phyloP scores from a whole-genome alignment of 2,113 vertebrate genomes.

The Marcusenius ussheri region DNA sequence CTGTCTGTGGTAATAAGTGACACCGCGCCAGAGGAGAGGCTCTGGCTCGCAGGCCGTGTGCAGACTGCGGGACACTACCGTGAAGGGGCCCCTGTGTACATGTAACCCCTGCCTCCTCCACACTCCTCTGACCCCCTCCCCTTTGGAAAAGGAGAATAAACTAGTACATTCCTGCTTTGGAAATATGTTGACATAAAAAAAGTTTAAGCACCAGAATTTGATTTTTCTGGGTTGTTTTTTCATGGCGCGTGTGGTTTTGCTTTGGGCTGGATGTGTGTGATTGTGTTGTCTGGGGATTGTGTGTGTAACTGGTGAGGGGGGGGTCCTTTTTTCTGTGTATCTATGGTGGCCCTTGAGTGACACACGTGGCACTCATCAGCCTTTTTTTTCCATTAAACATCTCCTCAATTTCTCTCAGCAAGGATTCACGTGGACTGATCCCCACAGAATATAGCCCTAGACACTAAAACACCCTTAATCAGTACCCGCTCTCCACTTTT shows the following conservation, averaged over 20 bases:
- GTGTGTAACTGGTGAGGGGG: background rate
- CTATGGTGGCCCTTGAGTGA: background rate
- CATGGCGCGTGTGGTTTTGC: slow-evolving; percentile 37
- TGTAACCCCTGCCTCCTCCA: background rate
- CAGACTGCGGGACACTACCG: slow-evolving; percentile 57
- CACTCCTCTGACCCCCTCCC: slow-evolving; percentile 23
- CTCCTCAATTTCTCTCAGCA: slow-evolving; percentile 37
- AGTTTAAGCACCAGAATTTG: slow-evolving; percentile 60
- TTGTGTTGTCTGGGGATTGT: background rate
- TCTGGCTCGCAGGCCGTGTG: slow-evolving; percentile 48
- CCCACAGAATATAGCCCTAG: slow-evolving; percentile 17
- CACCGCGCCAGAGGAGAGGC: slow-evolving; percentile 34
- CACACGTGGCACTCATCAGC: background rate
- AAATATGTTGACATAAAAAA: slow-evolving; percentile 66
- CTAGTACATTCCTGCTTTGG: slow-evolving; percentile 72
- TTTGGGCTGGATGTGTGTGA: background rate
- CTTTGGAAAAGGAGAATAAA: slow-evolving; percentile 56
- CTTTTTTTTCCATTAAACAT: background rate
- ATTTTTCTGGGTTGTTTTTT: slow-evolving; percentile 38
- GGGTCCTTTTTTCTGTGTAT: background rate
- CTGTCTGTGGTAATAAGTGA: slow-evolving; percentile 54
- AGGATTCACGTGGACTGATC: slow-evolving; percentile 38
- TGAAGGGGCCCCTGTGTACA: slow-evolving; percentile 39
- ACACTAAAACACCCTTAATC: background rate
- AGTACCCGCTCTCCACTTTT: slow-evolving; percentile 30